These are phyloP conservation scores for Corynorhinus townsendii DNA, from an alignment of 2,113 vertebrate genomes.

Conservation along the genomic window DNA sequence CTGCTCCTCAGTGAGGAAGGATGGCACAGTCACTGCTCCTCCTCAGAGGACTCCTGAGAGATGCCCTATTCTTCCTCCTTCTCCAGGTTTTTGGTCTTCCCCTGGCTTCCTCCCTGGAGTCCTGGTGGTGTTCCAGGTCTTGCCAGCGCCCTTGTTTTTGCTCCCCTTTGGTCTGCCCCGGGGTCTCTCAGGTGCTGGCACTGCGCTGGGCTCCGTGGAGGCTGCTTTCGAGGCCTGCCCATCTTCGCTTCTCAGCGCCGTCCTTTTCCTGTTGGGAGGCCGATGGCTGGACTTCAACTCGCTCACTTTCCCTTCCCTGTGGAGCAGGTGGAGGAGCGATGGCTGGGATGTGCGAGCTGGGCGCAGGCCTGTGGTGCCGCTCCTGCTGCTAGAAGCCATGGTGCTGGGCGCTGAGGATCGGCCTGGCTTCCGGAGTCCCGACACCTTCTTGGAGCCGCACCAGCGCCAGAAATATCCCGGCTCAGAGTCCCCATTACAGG, in stretches of 20 bases:
- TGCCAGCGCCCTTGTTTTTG: slow-evolving; percentile 90
- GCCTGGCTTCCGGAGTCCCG: too few relatives aligned
- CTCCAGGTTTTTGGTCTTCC: slow-evolving; percentile 96
- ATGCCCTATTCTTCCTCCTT: slow-evolving; percentile 90
- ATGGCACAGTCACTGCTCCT: slow-evolving; percentile 90
- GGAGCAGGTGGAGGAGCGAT: not conserved
- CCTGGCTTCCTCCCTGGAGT: slow-evolving; percentile 88
- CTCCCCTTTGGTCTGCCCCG: slow-evolving; percentile 95
- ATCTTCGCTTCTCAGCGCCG: slow-evolving; percentile 91
- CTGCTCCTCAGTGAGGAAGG: slow-evolving; percentile 85
- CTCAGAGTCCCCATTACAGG: too few relatives aligned
- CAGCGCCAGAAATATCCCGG: too few relatives aligned
- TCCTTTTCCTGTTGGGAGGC: slow-evolving; percentile 92
- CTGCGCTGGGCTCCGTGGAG: slow-evolving; percentile 93
- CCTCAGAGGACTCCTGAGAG: slow-evolving; percentile 94
- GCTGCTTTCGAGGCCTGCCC: slow-evolving; percentile 93
- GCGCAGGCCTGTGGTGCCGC: too few relatives aligned
- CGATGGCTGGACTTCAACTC: slow-evolving; percentile 91
- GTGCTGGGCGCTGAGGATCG: too few relatives aligned
- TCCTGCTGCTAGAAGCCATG: too few relatives aligned
- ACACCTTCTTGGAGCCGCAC: too few relatives aligned
- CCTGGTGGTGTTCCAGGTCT: slow-evolving; percentile 90
- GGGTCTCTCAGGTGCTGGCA: slow-evolving; percentile 93
- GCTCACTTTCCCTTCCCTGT: slow-evolving; percentile 84
- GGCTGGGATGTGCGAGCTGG: not conserved